Conservation (phyloP, 1,140 invertebrate genomes). For the Penaeus vannamei region DNA sequence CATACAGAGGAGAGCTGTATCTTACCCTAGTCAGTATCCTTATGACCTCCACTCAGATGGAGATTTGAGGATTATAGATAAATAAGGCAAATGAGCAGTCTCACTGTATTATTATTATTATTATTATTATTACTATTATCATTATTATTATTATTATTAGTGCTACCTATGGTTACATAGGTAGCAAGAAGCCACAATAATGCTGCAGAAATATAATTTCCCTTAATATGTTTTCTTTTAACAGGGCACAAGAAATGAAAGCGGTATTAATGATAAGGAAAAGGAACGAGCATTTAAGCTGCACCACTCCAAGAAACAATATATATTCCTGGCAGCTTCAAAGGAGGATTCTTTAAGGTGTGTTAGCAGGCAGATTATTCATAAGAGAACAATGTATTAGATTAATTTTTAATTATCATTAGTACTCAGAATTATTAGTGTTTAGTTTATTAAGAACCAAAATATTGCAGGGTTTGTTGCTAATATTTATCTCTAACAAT, state of each 20-base stretch:
- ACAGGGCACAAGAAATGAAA: constrained; percentile 68
- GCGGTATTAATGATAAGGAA: constrained; percentile 71
- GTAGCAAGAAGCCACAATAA: too few species aligned
- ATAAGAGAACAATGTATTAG: too few species aligned
- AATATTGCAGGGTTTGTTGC: background rate
- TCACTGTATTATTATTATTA: too few species aligned
- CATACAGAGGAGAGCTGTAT: too few species aligned
- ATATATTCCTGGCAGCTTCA: constrained; percentile 73
- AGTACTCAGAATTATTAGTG: background rate
- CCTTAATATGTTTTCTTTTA: background rate
- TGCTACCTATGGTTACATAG: too few species aligned
- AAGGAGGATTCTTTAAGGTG: constrained; percentile 65
- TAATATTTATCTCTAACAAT: background rate
- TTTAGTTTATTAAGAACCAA: background rate
- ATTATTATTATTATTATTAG: too few species aligned
- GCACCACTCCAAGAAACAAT: constrained; percentile 76
- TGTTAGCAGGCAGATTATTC: background rate
- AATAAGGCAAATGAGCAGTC: too few species aligned
- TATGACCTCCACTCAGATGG: too few species aligned
- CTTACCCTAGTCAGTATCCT: too few species aligned
- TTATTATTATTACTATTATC: too few species aligned
- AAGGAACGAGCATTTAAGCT: constrained; percentile 75
- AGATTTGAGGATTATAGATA: too few species aligned
- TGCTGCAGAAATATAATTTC: background rate
- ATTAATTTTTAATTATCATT: background rate